phyloP scores from a whole-genome alignment of 2,797 vertebrate genomes.

The Coregonus ussuriensis region DNA sequence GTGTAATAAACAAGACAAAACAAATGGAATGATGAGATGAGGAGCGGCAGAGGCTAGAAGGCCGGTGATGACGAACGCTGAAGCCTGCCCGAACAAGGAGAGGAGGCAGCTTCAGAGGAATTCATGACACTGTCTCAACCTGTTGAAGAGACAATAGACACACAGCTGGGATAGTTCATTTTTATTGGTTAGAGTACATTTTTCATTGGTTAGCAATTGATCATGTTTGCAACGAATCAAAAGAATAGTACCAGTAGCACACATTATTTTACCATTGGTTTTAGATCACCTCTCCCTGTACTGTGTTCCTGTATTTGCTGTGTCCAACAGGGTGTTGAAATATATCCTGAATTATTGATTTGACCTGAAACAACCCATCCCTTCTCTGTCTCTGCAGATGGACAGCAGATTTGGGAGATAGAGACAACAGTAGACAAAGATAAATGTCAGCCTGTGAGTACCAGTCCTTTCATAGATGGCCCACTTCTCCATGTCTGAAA shows the following conservation, averaged over 20 bases:
- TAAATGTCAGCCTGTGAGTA: constrained; percentile 95
- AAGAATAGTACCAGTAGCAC: neutral
- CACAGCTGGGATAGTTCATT: neutral
- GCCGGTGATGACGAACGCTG: no score
- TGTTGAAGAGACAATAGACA: neutral
- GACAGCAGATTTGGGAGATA: constrained; percentile 97
- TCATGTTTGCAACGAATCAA: neutral
- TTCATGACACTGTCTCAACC: neutral
- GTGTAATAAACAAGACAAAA: no score
- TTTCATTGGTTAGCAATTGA: neutral
- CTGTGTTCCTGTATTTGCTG: neutral
- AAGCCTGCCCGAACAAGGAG: no score
- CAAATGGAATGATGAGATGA: no score
- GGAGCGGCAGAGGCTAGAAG: no score
- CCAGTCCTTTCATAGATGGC: neutral
- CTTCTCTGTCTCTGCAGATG: constrained; percentile 76
- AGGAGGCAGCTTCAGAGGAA: no score
- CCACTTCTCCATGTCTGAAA: neutral
- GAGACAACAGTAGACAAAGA: constrained; percentile 99
- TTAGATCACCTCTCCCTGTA: neutral
- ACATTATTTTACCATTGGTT: neutral
- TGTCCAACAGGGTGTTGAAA: neutral
- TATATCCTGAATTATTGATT: neutral
- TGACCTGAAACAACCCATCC: neutral
- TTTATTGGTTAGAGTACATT: neutral